Evolutionary conservation across 2,888 invertebrate genomes (phyloP), one percentile per base, ranked within the genome.

Genomic region (Nomada hirtipes): DNA sequence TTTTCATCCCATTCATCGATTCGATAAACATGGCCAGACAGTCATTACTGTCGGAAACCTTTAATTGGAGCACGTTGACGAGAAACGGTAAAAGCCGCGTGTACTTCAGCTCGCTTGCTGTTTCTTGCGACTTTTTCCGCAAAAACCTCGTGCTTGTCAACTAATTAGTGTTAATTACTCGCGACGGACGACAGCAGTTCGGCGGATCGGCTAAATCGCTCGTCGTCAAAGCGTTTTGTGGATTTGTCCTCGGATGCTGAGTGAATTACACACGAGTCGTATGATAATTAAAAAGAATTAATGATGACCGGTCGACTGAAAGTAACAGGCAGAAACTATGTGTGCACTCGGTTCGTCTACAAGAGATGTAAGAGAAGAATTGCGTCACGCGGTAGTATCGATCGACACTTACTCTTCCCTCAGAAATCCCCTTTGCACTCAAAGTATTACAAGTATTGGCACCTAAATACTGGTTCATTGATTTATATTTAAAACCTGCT

Each of bases 61-160:
- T 82, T 88, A 87, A 80, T 86, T 86, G 74, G 65, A 83, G 65
- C 60, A 65, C 59, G 65, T 77, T 73, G 65, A 69, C 76, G 36
- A 82, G 47, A 20, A 79, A 68, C 65, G 52, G 65, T 57, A 67
- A 79, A 55, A 60, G 67, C 63, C 15, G 44, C 18, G 42, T 50
- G 63, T 52, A 53, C 60, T 76, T 55, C 42, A 67, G 20, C n/a
- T 47, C 2, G 36, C 13, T 60, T 44, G 47, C 59, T 20, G 29
- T 71, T 82, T 68, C 71, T 82, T 68, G 53, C 61, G 59, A 44
- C 63, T 57, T 47, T 67, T 53, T 36, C 3, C 44, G 50, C 42
- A 42, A 74, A 81, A 81, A 68, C 50, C 50, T 15, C 52, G 9
- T 47, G 60, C 18, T 26, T 64, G 29, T 47, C 52, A 69, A 26